Evolutionary conservation across 2,113 vertebrate genomes (phyloP).

Genomic region (Tyto alba): DNA sequence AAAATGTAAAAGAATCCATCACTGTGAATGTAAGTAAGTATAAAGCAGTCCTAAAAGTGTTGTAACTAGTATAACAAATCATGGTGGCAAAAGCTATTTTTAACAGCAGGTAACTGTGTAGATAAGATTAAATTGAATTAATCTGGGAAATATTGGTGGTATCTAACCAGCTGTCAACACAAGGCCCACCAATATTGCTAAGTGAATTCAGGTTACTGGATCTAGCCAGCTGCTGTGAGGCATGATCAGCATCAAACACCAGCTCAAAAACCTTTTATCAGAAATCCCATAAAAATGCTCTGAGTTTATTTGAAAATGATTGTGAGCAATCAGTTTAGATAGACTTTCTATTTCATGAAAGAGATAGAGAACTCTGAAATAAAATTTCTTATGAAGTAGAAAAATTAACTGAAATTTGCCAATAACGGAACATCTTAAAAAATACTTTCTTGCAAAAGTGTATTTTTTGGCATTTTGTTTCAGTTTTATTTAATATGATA

Average conservation of each 20-base stretch:
- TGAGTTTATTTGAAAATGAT: not conserved
- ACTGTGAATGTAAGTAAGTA: not conserved
- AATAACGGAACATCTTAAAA: not conserved
- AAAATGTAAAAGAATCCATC: not conserved
- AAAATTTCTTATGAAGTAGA: not conserved
- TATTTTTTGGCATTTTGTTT: not conserved
- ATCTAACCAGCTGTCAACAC: not conserved
- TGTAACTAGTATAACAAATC: not conserved
- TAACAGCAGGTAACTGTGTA: not conserved
- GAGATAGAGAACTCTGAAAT: not conserved
- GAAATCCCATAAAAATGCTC: not conserved
- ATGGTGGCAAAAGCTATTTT: not conserved
- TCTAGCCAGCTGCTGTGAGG: not conserved
- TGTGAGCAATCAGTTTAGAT: not conserved
- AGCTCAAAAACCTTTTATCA: not conserved
- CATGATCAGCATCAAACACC: not conserved
- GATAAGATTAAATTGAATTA: not conserved
- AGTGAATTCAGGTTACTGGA: not conserved
- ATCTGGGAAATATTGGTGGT: not conserved
- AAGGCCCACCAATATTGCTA: not conserved
- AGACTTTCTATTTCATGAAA: not conserved
- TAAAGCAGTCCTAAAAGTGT: not conserved
- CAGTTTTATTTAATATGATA: not conserved
- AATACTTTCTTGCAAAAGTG: not conserved
- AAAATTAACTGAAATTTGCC: not conserved